Conservation (phyloP, 2,888 invertebrate species). For the Galeruca laticollis region DNA sequence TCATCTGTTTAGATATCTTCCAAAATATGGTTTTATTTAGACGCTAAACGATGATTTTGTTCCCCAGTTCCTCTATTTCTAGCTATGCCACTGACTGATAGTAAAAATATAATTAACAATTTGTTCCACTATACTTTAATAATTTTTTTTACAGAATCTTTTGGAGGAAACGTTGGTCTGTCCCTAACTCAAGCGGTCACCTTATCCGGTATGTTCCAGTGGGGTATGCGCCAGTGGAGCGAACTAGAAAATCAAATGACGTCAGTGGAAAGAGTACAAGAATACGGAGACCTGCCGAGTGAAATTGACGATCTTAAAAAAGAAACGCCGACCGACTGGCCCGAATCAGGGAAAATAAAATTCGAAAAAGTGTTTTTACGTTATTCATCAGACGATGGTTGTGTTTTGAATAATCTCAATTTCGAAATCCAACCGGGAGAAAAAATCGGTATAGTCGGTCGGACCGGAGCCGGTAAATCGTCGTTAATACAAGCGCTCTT, state of each 20-base stretch:
- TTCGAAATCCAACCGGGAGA: conserved; percentile 76
- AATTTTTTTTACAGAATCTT: conserved; percentile 66
- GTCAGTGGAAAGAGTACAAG: conserved; percentile 86
- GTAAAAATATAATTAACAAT: no score
- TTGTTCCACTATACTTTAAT: no score
- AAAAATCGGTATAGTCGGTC: conserved; percentile 83
- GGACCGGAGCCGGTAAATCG: conserved; percentile 87
- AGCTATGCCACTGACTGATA: no score
- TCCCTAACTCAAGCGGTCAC: conserved; percentile 85
- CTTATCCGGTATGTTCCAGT: conserved; percentile 76
- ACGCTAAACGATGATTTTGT: no score
- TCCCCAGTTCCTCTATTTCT: no score
- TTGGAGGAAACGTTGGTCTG: conserved; percentile 81
- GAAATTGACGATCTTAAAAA: conserved; percentile 73
- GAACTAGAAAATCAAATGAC: conserved; percentile 89
- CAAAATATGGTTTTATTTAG: no score
- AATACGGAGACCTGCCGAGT: conserved; percentile 79
- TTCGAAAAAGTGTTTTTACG: conserved; percentile 78
- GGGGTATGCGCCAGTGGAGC: conserved; percentile 84
- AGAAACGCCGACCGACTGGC: conserved; percentile 80
- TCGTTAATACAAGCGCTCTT: conserved; percentile 83
- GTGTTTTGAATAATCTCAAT: conserved; percentile 79
- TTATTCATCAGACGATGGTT: conserved; percentile 78
- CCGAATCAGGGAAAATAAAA: conserved; percentile 75
- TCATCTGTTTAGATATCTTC: no score